These are phyloP conservation scores for Petrocephalus schoutedeni DNA, from an alignment of 2,797 vertebrate species.

Conservation along the genomic window DNA sequence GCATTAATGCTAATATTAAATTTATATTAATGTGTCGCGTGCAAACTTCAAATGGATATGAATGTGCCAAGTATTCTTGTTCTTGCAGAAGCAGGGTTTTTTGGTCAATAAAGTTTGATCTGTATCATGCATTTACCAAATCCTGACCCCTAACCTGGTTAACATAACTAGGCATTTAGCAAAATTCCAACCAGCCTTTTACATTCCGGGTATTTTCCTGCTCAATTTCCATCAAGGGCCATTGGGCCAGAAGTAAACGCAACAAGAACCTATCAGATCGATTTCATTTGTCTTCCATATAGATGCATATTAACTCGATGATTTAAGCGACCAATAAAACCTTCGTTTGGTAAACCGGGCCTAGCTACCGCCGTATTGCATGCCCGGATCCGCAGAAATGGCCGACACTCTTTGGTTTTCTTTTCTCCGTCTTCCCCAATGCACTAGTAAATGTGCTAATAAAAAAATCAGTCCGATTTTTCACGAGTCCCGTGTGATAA, in stretches of 20 bases:
- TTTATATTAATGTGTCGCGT: background rate
- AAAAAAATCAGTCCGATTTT: background rate
- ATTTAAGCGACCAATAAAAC: constrained; percentile 12
- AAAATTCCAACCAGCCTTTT: background rate
- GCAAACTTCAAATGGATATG: background rate
- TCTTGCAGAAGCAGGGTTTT: background rate
- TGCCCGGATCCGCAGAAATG: background rate
- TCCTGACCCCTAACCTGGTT: background rate
- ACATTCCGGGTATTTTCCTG: background rate
- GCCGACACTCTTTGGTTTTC: background rate
- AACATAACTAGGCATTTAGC: background rate
- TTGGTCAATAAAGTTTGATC: background rate
- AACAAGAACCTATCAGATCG: background rate
- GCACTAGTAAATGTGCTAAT: constrained; percentile 15
- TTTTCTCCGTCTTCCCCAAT: background rate
- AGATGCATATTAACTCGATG: constrained; percentile 3
- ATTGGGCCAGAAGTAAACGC: background rate
- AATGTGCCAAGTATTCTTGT: background rate
- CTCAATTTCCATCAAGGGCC: background rate
- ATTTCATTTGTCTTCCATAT: constrained; percentile 10
- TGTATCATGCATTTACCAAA: background rate
- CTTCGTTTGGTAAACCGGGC: background rate
- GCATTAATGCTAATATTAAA: background rate
- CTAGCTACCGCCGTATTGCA: background rate
- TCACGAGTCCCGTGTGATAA: constrained; percentile 63